Base-by-base conservation (phyloP, 2,888 invertebrate species). In the Blera fallax region DNA sequence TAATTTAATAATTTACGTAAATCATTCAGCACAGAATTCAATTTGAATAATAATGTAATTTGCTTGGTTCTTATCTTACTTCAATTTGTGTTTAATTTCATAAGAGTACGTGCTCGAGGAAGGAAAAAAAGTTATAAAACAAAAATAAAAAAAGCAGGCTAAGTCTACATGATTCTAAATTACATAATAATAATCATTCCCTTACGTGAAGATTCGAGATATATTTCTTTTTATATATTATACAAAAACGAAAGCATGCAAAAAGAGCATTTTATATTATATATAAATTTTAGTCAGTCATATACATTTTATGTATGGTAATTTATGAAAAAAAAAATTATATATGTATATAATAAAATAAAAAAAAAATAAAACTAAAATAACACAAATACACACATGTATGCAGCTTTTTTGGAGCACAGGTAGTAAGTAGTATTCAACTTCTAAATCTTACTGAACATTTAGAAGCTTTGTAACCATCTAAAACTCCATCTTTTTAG, bases 391-490 rank as follows among this genome's bases (percentile, higher is more conserved):
- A 65, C 64, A 82, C 82, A 82, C 77, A 76, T 70, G 77, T 74
- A 84, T 69, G 58, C 54, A 80, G 67, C 56, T 32, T 77, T n/a
- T 69, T 64, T 62, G 58, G 58, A 76, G 52, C 65, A 78, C 72
- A 64, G 14, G 56, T 73, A 18, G 73, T 67, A 24, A 3, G 4
- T 24, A 34, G 58, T 67, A 74, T 60, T 74, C 43, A 80, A 80
- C 58, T 60, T 74, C 62, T 32, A 54, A 72, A 56, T 60, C 37
- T 76, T 81, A 76, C 43, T 80, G 58, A 81, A 81, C 76, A 76
- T 62, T 76, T 76, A 81, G 81, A 81, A 81, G 81, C 76, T 70
- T 69, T 69, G 76, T 69, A 69, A 81, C 69, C 81, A 70, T 76
- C 48, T 76, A 81, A 76, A 76, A 81, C 62, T 81, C 76, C 81